Base-by-base conservation (phyloP, 2,797 vertebrate species). In the Notoglanidium macrostoma region DNA sequence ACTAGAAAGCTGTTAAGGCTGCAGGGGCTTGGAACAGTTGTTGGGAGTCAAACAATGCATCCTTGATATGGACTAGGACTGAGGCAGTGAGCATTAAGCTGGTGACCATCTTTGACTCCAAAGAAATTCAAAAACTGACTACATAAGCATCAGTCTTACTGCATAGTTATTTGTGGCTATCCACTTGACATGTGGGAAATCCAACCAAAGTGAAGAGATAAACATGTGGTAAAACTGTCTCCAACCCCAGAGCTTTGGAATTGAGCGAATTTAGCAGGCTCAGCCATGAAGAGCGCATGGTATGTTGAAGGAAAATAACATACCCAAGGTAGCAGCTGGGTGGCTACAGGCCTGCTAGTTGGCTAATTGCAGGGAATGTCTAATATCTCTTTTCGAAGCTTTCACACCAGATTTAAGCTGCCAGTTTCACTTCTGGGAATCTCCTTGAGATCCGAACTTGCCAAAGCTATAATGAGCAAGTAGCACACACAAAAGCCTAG, bases 1-100 rank as follows among this genome's bases (percentile, higher is more conserved):
- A 84, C 67, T 72, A 73, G 65, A 55, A 83, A 83, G 83, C 67
- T 83, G 29, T 70, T 32, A 21, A 54, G 21, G 46, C 65, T 72
- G 5, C 29, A 84, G 83, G 83, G 83, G 46, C 35, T 72, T 84
- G 32, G 46, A 23, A 35, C 67, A 26, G 65, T 57, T 57, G 19
- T 72, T 44, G 12, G 40, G 35, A 59, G 83, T 73, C 67, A 44
- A 55, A 57, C 83, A 84, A 57, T 7, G 51, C 23, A 44, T 57
- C 12, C 15, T 59, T 84, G 32, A 44, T 73, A 72, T 26, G 51
- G 51, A 40, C n/a, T 55, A 57, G 5, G 55, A 11, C 51, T 59
- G 67, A 51, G 67, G 11, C 83, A 84, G 67, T 57, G 46, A 51
- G 81, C n/a, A 57, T 49, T 68, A 65, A 49, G 11, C 44, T 19